A percentile compares a stretch with the other conserved stretches of the same genome.
These are phyloP conservation scores for Drosophila burlai DNA, from an alignment of 1,140 invertebrate species.

Conservation along the genomic window DNA sequence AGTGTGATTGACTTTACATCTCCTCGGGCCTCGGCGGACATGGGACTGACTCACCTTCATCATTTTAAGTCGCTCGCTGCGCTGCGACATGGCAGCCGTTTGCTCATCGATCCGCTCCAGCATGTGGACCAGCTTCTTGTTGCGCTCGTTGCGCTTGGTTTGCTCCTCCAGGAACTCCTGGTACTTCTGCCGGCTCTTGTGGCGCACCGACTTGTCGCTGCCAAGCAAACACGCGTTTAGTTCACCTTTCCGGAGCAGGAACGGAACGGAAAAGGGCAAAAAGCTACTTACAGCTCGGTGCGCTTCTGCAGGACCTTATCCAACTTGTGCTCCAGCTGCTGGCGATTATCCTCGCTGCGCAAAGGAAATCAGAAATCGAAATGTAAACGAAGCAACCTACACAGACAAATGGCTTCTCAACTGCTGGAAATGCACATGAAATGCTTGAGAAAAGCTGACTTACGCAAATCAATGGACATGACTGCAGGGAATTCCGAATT, in stretches of 20 bases:
- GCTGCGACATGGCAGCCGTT: constrained; percentile 86
- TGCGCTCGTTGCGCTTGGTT: constrained; percentile 87
- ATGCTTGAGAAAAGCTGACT: constrained; percentile 23
- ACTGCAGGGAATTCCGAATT: constrained; percentile 19
- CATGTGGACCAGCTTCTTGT: constrained; percentile 86
- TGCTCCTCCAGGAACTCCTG: constrained; percentile 88
- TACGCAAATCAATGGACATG: constrained; percentile 20
- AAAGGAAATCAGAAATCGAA: constrained; percentile 13
- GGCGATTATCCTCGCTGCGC: constrained; percentile 78
- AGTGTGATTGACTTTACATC: constrained; percentile 11
- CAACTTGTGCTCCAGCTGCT: constrained; percentile 81
- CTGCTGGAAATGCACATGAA: constrained; percentile 20
- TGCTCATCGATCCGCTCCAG: constrained; percentile 87
- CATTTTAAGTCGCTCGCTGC: constrained; percentile 87
- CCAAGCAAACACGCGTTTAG: background rate
- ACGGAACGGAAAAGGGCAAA: background rate
- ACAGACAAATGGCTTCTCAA: constrained; percentile 21
- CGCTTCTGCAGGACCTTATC: constrained; percentile 80
- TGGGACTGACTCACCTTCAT: constrained; percentile 84
- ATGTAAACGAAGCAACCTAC: constrained; percentile 3
- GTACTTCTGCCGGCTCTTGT: constrained; percentile 87
- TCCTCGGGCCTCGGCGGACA: background rate
- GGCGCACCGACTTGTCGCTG: constrained; percentile 84
- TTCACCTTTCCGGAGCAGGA: background rate
- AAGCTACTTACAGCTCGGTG: constrained; percentile 79